Evolutionary conservation across 92 coral and sea anemone species (phyloP), one percentile per base, ranked within the genome.

Genomic region (Bergia puertoricense): DNA sequence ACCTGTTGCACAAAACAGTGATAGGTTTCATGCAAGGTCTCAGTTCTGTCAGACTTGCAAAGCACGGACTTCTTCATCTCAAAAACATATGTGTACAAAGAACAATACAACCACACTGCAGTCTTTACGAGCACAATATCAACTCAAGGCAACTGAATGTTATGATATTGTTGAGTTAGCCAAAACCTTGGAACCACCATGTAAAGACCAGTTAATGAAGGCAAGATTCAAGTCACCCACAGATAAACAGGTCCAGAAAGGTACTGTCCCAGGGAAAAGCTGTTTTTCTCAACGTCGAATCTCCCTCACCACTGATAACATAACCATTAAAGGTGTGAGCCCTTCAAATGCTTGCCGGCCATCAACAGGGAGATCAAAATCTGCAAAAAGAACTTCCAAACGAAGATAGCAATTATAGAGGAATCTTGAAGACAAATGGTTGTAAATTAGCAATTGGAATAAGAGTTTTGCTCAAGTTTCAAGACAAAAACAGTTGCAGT

Each of bases 111-210:
- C 93, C 18, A 86, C 94, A 72, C 59, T 90, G 44, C 89, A 86
- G 30, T 86, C 96, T 23, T 90, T 95, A 80, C 92, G 98, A 71
- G 76, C 90, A 54, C 96, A 95, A 74, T 95, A 95, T 73, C 82
- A 85, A 6, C 94, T 95, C 66, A 95, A 95, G 72, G 92, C 98
- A 36, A 82, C 98, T 37, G 96, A 95, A 66, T 93, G 96, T 62
- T 95, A 95, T n/a, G 98, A 95, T 79, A 93, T 95, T 42, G 92
- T 93, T 39, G 96, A 95, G 45, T 76, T 95, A 67, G 98, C 98
- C 43, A 85, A 88, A 38, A 93, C 96, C 43, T 89, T 95, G 77
- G 98, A 93, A 7, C 96, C 92, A 0, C 98, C 98, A 6, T 95
- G 98, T 51, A 95, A 92, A 71, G 82, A 77, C 48, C 92, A 86